Evolutionary conservation across 1,140 invertebrate genomes (phyloP).

Genomic region (Melipona quadrifasciata): DNA sequence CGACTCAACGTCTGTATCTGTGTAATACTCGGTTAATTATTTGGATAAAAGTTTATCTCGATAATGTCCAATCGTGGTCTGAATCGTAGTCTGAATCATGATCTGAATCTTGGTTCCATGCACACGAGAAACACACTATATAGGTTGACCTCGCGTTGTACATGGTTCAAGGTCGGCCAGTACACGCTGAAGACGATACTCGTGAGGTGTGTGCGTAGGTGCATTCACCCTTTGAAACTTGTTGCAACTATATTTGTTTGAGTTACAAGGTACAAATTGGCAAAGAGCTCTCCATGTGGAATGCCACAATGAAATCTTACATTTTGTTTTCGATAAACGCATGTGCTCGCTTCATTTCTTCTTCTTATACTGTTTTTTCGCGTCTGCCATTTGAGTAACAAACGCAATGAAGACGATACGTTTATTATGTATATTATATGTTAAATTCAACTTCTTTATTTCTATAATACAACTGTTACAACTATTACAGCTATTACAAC

Average conservation of each 20-base stretch:
- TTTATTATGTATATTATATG: too few species aligned
- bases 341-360: not conserved
- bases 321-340: not conserved
- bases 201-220: constrained; percentile 69
- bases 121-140: constrained; percentile 20
- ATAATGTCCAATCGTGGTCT: too few species aligned
- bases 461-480: too few species aligned
- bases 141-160: constrained; percentile 55
- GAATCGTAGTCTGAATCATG: too few species aligned
- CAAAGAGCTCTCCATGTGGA: not conserved
- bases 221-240: constrained; percentile 72
- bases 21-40: too few species aligned
- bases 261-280: not conserved
- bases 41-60: too few species aligned
- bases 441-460: too few species aligned
- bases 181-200: constrained; percentile 73
- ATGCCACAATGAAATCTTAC: not conserved
- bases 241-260: constrained; percentile 27
- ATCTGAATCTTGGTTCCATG: too few species aligned
- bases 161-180: constrained; percentile 77
- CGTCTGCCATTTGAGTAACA: not conserved
- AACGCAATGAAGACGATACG: not conserved
- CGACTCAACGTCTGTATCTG: too few species aligned
- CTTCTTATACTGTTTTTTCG: not conserved
- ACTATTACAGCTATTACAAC: too few species aligned